Base-by-base conservation (phyloP, 2,113 vertebrate genomes). In the Alethe castanea region DNA sequence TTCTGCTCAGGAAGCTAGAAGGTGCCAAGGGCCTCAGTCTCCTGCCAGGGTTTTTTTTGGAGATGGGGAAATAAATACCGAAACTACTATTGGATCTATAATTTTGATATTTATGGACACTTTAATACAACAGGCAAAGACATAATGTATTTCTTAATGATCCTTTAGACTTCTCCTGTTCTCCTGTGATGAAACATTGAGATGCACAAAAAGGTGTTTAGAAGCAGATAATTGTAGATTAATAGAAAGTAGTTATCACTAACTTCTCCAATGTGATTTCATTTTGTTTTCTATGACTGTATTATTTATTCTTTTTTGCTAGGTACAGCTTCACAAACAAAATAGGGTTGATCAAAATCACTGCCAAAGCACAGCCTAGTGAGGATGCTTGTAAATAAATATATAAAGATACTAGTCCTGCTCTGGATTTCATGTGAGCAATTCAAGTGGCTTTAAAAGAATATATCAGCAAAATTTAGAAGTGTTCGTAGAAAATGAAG, bases 261-360 rank as follows among this genome's bases (percentile, higher is more conserved):
- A n/a, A 44, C 23, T 78, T 72, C 24, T 59, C 47, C 59, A 45
- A 0, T 0, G 2, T 64, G 17, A n/a, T 33, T 62, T 45, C 0
- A 5, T 67, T 90, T 59, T 50, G 6, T 64, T 84, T 82, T 35
- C 38, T 24, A 11, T 18, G 26, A 14, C 13, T 36, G 13, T 31
- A 6, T 10, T 47, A 3, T 29, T 83, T 44, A 5, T 53, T 53
- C 22, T 47, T 42, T 66, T 31, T 80, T 50, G 8, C 28, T 47
- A 33, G 12, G 38, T 48, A 54, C 19, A 31, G 6, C 50, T 81
- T 62, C 29, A 29, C 47, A 35, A 38, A 33, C 19, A 19, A 33
- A 78, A 31, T 4, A 11, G 2, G 7, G 3, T 13, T 33, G 48
- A 19, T 62, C 23, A 78, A 11, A 86, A 59, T 57, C 26, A 25